Evolutionary conservation across 1,140 invertebrate species (phyloP).

Genomic region (Platorchestia sp.): DNA sequence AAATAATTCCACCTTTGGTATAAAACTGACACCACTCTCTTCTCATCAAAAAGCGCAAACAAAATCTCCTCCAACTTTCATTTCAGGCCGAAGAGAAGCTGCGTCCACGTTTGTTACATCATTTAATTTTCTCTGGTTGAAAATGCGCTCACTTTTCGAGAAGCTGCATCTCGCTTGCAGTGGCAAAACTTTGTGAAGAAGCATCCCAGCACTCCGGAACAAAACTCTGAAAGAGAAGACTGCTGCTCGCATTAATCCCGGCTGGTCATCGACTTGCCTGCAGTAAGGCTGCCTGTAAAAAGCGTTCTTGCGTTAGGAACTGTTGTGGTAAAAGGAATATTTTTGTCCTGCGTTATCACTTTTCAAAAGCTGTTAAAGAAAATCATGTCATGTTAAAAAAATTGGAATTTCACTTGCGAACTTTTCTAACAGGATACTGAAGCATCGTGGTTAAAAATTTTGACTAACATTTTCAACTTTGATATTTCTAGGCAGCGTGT

Average conservation of each 20-base stretch:
- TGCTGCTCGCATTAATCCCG: background rate
- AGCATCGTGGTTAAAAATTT: too few relatives aligned
- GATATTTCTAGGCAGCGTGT: too few relatives aligned
- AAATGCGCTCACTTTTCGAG: background rate
- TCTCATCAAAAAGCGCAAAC: background rate
- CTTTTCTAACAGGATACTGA: too few relatives aligned
- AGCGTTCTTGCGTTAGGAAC: background rate
- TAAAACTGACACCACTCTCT: background rate
- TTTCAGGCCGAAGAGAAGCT: background rate
- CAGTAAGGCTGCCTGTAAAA: background rate
- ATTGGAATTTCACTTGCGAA: too few relatives aligned
- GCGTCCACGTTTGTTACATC: constrained; percentile 18
- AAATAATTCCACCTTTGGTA: background rate
- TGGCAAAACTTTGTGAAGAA: background rate
- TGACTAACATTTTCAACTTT: too few relatives aligned
- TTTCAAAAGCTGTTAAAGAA: too few relatives aligned
- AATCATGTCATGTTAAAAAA: too few relatives aligned
- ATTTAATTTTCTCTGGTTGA: constrained; percentile 25
- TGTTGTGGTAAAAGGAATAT: background rate
- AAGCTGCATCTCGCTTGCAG: background rate
- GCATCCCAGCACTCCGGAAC: background rate
- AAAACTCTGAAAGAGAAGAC: background rate
- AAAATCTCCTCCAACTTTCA: background rate
- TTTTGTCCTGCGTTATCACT: background rate
- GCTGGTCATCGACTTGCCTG: background rate